phyloP scores from a whole-genome alignment of 1,140 invertebrate species.

The Procambarus virginalis region DNA sequence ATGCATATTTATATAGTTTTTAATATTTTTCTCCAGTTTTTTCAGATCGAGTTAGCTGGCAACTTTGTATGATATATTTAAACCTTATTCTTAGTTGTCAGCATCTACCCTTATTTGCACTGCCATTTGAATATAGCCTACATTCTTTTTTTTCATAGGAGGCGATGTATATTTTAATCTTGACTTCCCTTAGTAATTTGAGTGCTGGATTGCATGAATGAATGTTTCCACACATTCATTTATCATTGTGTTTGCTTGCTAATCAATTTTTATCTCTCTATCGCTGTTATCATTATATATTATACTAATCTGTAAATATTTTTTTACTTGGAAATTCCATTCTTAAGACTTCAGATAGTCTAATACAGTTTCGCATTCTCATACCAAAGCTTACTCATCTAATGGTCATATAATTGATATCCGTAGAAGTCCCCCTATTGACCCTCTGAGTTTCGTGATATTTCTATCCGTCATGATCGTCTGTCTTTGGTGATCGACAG shows the following conservation, averaged over 20 bases:
- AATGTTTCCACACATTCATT: conserved; percentile 39
- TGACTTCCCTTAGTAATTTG: conserved; percentile 34
- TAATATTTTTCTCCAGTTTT: conserved; percentile 37
- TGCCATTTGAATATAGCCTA: conserved; percentile 52
- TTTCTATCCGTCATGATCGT: not conserved
- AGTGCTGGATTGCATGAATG: conserved; percentile 37
- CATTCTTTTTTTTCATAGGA: conserved; percentile 30
- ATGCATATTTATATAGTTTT: conserved; percentile 52
- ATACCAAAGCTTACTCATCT: not conserved
- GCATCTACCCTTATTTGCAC: conserved; percentile 59
- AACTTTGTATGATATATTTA: conserved; percentile 51
- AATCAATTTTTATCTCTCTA: conserved; percentile 42
- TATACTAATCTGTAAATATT: not conserved
- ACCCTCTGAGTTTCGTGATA: not conserved
- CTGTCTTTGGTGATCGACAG: not conserved
- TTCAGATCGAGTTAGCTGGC: conserved; percentile 60
- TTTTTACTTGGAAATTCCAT: not conserved
- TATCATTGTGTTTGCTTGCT: conserved; percentile 61
- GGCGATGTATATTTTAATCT: conserved; percentile 43
- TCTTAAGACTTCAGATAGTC: not conserved
- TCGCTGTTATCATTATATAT: conserved; percentile 39
- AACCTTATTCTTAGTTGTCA: conserved; percentile 55
- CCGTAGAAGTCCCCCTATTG: not conserved
- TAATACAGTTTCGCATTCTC: not conserved
- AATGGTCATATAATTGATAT: conserved; percentile 4